These are phyloP conservation scores for Gnatocerus cornutus DNA, from an alignment of 2,888 invertebrate species.

Conservation along the genomic window DNA sequence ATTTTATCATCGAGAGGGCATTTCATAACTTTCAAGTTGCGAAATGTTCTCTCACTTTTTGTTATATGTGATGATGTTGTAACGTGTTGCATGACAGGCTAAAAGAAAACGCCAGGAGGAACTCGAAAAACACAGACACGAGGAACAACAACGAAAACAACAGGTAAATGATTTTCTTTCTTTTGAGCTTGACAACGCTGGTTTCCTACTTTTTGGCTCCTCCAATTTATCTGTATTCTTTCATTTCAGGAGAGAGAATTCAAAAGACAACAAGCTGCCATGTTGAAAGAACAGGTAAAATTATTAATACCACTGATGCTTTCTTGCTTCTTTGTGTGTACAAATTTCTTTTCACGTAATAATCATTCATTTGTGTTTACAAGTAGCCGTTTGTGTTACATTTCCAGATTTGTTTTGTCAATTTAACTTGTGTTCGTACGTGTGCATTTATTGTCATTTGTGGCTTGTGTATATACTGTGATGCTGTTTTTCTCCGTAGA, in stretches of 20 bases:
- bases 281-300: conserved; percentile 92
- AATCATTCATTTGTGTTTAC: conserved; percentile 45
- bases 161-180: conserved; percentile 77
- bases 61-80: conserved; percentile 69
- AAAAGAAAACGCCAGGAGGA: conserved; percentile 90
- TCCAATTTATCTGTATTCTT: conserved; percentile 53
- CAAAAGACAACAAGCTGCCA: conserved; percentile 90
- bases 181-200: conserved; percentile 3
- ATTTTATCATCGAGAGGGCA: conserved; percentile 18
- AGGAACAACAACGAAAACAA: conserved; percentile 88
- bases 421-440: conserved; percentile 42
- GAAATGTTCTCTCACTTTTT: conserved; percentile 40
- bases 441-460: conserved; percentile 55
- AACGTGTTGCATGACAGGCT: conserved; percentile 80
- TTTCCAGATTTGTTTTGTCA: background rate
- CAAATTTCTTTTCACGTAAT: conserved; percentile 41
- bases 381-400: conserved; percentile 4
- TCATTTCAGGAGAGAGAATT: conserved; percentile 90
- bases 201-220: background rate
- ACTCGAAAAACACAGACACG: conserved; percentile 86
- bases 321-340: conserved; percentile 49
- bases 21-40: conserved; percentile 14
- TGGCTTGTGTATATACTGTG: conserved; percentile 69
- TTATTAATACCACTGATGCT: conserved; percentile 36
- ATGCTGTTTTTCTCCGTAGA: conserved; percentile 77